These are phyloP conservation scores for Syngnathoides biaculeatus DNA, from an alignment of 2,113 vertebrate species.

Conservation along the genomic window DNA sequence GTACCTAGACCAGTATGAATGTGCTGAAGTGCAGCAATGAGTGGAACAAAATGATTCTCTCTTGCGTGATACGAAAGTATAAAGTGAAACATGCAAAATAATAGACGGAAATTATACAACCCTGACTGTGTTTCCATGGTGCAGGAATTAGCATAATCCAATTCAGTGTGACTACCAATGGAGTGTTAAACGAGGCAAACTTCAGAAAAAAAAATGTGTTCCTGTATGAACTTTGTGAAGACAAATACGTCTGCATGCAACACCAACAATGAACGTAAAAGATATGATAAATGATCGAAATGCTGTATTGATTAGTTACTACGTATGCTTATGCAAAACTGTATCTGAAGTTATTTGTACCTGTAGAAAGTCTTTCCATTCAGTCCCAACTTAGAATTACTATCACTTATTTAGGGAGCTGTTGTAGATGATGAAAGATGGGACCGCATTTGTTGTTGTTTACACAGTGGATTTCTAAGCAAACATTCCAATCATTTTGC, in stretches of 20 bases:
- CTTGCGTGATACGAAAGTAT: background rate
- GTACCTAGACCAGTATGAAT: background rate
- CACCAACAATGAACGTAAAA: background rate
- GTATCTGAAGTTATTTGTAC: background rate
- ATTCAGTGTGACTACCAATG: slow-evolving; percentile 26
- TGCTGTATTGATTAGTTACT: too few species aligned
- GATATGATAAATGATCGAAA: background rate
- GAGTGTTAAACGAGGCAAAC: slow-evolving; percentile 3
- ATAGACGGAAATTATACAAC: slow-evolving; percentile 39
- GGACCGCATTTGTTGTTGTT: too few species aligned
- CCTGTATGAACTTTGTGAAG: background rate
- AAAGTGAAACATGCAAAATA: slow-evolving; percentile 18
- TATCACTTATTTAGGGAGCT: too few species aligned
- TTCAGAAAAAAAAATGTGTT: slow-evolving; percentile 4
- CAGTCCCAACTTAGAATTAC: background rate
- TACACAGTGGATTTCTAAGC: too few species aligned
- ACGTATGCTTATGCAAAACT: slow-evolving; percentile 2
- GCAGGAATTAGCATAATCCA: slow-evolving; percentile 32
- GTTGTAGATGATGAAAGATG: too few species aligned
- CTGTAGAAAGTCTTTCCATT: background rate
- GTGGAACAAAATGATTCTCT: background rate
- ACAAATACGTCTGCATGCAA: slow-evolving; percentile 3
- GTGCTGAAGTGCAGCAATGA: background rate
- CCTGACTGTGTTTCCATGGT: slow-evolving; percentile 23
- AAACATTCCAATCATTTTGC: too few species aligned